phyloP scores from a whole-genome alignment of 1,140 invertebrate genomes.

The Colletes latitarsis region DNA sequence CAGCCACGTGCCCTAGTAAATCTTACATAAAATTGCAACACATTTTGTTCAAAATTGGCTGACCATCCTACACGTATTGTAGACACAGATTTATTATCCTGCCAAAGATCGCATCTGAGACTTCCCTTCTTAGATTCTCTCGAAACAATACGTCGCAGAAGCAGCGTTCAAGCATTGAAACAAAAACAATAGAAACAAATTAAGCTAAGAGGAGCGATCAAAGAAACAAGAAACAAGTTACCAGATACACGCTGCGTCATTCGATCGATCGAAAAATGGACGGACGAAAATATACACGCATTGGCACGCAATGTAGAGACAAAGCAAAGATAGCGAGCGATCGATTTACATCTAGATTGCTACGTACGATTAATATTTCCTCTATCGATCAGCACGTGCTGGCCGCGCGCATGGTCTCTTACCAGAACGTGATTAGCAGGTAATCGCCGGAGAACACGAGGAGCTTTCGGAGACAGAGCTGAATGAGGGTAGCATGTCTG shows the following conservation, averaged over 20 bases:
- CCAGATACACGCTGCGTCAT: neutral
- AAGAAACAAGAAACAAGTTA: neutral
- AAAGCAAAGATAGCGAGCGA: constrained; percentile 35
- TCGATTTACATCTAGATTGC: constrained; percentile 69
- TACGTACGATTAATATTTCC: constrained; percentile 63
- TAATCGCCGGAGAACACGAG: constrained; percentile 70
- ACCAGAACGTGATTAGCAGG: constrained; percentile 65
- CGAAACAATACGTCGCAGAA: too few relatives aligned
- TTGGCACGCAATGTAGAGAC: neutral
- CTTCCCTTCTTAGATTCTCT: too few relatives aligned
- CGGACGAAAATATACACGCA: neutral
- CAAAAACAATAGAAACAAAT: neutral
- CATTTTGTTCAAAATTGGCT: too few relatives aligned
- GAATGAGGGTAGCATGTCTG: constrained; percentile 65
- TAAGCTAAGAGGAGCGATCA: neutral
- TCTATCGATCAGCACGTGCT: constrained; percentile 67
- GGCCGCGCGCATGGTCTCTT: constrained; percentile 65
- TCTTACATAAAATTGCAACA: too few relatives aligned
- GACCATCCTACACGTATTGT: too few relatives aligned
- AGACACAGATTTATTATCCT: too few relatives aligned
- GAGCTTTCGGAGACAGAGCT: constrained; percentile 69
- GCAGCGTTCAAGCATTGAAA: too few relatives aligned
- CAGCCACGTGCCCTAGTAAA: too few relatives aligned
- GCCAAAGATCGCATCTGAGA: too few relatives aligned
- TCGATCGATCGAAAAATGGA: neutral